phyloP scores from a whole-genome alignment of 2,113 vertebrate species.

The Apistogramma diplotaenia region DNA sequence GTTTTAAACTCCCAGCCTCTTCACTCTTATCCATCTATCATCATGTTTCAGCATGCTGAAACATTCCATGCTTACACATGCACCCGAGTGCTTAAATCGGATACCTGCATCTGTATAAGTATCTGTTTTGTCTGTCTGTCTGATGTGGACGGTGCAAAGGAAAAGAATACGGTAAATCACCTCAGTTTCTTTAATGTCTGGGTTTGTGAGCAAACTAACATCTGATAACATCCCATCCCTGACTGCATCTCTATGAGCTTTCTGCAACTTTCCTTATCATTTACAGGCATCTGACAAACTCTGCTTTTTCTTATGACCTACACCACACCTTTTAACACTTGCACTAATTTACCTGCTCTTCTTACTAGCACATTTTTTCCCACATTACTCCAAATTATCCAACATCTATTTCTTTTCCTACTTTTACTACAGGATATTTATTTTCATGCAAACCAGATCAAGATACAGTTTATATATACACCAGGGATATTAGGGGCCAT shows the following conservation, averaged over 20 bases:
- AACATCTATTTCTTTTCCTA: background rate
- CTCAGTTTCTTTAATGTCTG: background rate
- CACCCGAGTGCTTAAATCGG: constrained; percentile 41
- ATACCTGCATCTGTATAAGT: constrained; percentile 18
- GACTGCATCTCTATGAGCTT: background rate
- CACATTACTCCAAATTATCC: background rate
- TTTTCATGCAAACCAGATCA: background rate
- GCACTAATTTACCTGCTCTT: background rate
- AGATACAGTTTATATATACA: background rate
- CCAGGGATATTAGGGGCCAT: background rate
- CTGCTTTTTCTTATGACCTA: background rate
- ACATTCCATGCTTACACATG: constrained; percentile 41
- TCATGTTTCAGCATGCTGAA: constrained; percentile 46
- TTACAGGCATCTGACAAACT: background rate
- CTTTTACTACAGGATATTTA: background rate
- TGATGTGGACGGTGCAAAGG: background rate
- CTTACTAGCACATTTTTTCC: background rate
- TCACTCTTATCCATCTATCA: constrained; percentile 8
- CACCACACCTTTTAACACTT: background rate
- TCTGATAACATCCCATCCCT: background rate
- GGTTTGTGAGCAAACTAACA: background rate
- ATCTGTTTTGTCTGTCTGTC: constrained; percentile 34
- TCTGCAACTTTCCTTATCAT: background rate
- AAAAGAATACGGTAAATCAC: background rate
- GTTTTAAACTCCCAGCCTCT: constrained; percentile 10